Base-by-base conservation (phyloP, 2,797 vertebrate species). In the Dicrostonyx torquatus region DNA sequence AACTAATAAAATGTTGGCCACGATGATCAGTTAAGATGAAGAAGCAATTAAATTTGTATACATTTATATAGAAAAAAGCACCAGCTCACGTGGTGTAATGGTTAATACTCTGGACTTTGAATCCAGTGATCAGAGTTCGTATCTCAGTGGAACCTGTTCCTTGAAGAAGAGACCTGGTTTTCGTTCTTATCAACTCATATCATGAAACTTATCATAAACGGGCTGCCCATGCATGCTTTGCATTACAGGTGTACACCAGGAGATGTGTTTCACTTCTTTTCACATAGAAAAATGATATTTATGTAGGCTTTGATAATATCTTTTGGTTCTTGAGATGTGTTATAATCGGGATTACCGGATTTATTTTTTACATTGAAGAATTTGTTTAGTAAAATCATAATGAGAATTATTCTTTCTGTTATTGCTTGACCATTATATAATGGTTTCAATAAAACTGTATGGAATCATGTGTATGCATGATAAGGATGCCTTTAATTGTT, bases 371-470 rank as follows among this genome's bases (percentile, higher is more conserved):
- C 37, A 78, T 29, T 15, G 29, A 58, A 45, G 4, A 70, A 37
- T 87, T 17, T n/a, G 24, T 48, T 78, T 66, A 64, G 11, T 29
- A 66, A 82, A 78, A 64, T 72, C 9, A 60, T 58, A 75, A 89
- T 24, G 45, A 50, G 62, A 89, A 62, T 83, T 93, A 55, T 72
- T 60, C 18, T 78, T 15, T 18, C 15, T 68, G 60, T 80, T 53
- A 70, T 73, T 86, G 50, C 93, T 90, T 86, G 34, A 2, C 55
- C 55, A 58, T 58, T 66, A 88, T 87, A 22, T 90, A 40, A 77
- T 55, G 6, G 72, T 88, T 94, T 95, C 50, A 55, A 2, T 70
- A 80, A 70, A 43, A 93, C 45, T 91, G 72, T 80, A 84, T 64
- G 64, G 53, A 53, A 80, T 68, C 14, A 53, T 43, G 20, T 6